Evolutionary conservation across 2,113 vertebrate species (phyloP).

Genomic region (Hippocampus barbouri): DNA sequence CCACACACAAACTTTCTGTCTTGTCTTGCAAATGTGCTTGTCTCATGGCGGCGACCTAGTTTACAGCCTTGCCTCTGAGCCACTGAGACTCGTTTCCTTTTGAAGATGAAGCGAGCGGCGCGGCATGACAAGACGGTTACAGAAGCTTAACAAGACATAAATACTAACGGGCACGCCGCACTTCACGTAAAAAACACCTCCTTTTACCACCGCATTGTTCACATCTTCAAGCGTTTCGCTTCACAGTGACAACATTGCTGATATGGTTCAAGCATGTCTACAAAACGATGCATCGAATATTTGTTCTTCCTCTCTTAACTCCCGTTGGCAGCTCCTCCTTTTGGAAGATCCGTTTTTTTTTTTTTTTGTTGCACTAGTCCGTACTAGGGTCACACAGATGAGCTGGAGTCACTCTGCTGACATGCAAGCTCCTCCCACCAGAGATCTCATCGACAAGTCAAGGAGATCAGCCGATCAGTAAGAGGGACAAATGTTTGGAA

Average conservation of each 20-base stretch:
- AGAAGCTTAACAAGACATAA: constrained; percentile 50
- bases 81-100: constrained; percentile 59
- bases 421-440: no score
- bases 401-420: no score
- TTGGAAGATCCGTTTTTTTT: no score
- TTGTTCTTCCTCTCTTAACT: no score
- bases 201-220: constrained; percentile 35
- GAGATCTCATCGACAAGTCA: no score
- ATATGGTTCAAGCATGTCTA: not conserved
- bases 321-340: no score
- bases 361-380: no score
- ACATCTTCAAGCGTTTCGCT: constrained; percentile 17
- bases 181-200: constrained; percentile 39
- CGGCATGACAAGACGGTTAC: constrained; percentile 63
- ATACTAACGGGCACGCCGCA: constrained; percentile 32
- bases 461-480: no score
- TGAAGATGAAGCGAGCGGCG: constrained; percentile 62
- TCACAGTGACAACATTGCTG: not conserved
- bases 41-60: constrained; percentile 63
- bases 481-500: no score
- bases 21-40: constrained; percentile 52
- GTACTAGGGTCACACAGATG: no score
- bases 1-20: constrained; percentile 38
- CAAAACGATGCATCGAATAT: no score
- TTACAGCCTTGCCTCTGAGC: constrained; percentile 58